Conservation (phyloP, 2,113 vertebrate species). For the Triplophysa tibetana region DNA sequence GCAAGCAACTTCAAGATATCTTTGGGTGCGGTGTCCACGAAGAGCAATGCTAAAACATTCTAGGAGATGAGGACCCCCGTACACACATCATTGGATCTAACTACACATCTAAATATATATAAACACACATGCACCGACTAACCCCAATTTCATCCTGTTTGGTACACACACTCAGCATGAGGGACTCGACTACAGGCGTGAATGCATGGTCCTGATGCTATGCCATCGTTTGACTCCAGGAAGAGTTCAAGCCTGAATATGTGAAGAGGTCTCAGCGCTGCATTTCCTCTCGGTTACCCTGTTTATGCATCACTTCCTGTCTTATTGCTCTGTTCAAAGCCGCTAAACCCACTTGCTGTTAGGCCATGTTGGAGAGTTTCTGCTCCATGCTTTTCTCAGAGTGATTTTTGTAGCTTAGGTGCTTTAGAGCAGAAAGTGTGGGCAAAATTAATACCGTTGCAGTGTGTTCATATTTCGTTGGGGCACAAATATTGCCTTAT, state of each 20-base stretch:
- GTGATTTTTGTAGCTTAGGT: constrained; percentile 26
- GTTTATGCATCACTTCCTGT: constrained; percentile 29
- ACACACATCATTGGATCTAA: neutral
- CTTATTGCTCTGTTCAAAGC: constrained; percentile 33
- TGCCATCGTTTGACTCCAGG: neutral
- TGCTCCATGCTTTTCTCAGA: neutral
- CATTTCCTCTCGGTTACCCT: constrained; percentile 19
- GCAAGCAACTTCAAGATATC: constrained; percentile 10
- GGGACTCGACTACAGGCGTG: neutral
- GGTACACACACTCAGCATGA: neutral
- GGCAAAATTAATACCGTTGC: constrained; percentile 2
- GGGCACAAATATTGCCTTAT: neutral
- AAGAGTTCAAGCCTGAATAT: neutral
- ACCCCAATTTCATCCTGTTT: neutral
- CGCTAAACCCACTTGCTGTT: constrained; percentile 21
- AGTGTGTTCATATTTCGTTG: constrained; percentile 2
- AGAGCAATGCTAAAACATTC: constrained; percentile 12
- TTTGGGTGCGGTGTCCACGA: constrained; percentile 23
- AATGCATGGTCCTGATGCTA: neutral
- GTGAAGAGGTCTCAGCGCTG: neutral
- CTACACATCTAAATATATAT: neutral
- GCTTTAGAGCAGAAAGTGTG: constrained; percentile 9
- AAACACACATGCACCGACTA: neutral
- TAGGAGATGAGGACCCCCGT: constrained; percentile 19
- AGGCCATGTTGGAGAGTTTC: constrained; percentile 29